Percentiles rank a stretch among this genome's conserved stretches.
phyloP scores from a whole-genome alignment of 2,113 vertebrate genomes.

The Pangasianodon hypophthalmus region DNA sequence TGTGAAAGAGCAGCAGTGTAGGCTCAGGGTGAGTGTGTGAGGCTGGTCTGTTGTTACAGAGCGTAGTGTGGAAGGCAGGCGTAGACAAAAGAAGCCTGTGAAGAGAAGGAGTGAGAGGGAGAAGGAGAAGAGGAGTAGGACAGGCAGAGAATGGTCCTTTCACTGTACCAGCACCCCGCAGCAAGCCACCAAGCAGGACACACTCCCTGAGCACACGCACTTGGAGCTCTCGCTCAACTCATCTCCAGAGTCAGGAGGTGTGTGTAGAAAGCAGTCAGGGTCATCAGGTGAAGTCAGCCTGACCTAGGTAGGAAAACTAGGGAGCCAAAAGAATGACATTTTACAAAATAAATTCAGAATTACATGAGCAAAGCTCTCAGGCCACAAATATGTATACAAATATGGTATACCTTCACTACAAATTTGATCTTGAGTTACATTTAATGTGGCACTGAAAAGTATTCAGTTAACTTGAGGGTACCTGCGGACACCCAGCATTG shows the following conservation, averaged over 20 bases:
- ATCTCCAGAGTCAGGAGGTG: not conserved
- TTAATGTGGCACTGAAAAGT: not conserved
- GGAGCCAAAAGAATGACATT: no score
- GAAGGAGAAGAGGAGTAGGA: conserved; percentile 55
- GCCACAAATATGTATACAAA: not conserved
- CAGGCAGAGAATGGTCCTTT: conserved; percentile 53
- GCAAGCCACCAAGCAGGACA: conserved; percentile 38
- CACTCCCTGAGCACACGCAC: not conserved
- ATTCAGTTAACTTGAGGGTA: not conserved
- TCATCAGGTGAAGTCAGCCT: conserved; percentile 31
- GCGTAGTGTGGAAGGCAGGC: conserved; percentile 53
- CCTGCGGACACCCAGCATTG: not conserved
- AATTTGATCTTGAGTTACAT: not conserved
- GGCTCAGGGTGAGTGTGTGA: conserved; percentile 6
- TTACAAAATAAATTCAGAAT: not conserved
- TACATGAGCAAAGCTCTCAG: not conserved
- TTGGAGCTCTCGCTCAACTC: not conserved
- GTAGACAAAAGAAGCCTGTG: conserved; percentile 45
- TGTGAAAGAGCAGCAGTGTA: conserved; percentile 20
- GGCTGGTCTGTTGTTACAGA: conserved; percentile 55
- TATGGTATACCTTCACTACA: not conserved
- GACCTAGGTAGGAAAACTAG: not conserved
- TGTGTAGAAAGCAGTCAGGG: conserved; percentile 21
- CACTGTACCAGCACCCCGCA: conserved; percentile 47
- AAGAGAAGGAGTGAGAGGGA: conserved; percentile 44